Percentiles rank a stretch among this genome's conserved stretches.
phyloP scores from a whole-genome alignment of 2,888 invertebrate species.

The Dasypogon diadema region DNA sequence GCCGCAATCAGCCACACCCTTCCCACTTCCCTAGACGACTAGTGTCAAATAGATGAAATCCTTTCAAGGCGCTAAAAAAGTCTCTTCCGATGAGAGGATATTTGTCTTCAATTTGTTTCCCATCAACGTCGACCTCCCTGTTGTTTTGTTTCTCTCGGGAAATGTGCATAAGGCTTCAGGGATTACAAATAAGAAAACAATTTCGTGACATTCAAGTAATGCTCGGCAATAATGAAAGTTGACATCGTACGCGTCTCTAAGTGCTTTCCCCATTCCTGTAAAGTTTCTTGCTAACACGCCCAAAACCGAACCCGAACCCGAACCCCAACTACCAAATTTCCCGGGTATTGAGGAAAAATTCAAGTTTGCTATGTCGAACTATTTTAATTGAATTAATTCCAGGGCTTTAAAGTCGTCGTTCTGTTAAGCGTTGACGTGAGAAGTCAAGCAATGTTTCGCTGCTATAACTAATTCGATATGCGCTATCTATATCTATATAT shows the following conservation, averaged over 20 bases:
- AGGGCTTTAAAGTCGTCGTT: background rate
- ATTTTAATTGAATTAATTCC: conserved; percentile 41
- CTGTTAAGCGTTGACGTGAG: background rate
- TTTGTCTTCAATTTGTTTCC: conserved; percentile 55
- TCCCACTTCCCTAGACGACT: conserved; percentile 22
- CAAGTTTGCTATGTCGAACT: background rate
- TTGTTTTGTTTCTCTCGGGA: background rate
- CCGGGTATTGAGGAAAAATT: background rate
- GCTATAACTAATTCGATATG: background rate
- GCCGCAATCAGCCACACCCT: conserved; percentile 25
- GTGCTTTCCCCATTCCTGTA: background rate
- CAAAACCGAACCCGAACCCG: too few relatives aligned
- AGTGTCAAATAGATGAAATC: conserved; percentile 37
- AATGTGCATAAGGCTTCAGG: background rate
- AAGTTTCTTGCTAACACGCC: background rate
- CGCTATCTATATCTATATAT: too few relatives aligned
- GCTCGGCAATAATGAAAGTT: conserved; percentile 14
- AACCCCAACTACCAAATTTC: background rate
- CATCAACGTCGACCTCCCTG: conserved; percentile 21
- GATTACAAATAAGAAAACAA: conserved; percentile 31
- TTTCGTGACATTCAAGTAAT: conserved; percentile 31
- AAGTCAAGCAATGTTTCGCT: background rate
- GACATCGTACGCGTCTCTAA: background rate
- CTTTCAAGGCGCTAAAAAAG: conserved; percentile 38
- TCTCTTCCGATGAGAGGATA: conserved; percentile 47